A percentile compares a stretch with the other conserved stretches of the same genome.
Conservation (phyloP, 2,113 vertebrate species). For the Callorhinus ursinus region DNA sequence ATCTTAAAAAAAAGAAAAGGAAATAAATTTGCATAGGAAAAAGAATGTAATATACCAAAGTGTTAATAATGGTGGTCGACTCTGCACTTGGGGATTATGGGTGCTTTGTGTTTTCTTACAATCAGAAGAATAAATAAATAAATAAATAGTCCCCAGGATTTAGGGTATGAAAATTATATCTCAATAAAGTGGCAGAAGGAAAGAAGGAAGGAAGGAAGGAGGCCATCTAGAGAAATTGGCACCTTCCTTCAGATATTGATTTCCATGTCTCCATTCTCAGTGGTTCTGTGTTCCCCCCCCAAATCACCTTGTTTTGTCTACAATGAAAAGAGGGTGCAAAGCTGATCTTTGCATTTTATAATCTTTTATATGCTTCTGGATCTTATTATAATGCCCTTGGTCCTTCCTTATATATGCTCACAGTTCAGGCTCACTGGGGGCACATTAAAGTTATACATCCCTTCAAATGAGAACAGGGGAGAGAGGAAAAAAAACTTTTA, state of each 20-base stretch:
- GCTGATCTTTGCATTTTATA: not conserved
- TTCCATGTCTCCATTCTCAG: not conserved
- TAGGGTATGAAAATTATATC: not conserved
- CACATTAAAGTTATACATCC: not conserved
- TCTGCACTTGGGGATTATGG: not conserved
- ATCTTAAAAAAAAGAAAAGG: not conserved
- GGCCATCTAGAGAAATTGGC: not conserved
- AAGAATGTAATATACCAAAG: not conserved
- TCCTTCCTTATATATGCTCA: not conserved
- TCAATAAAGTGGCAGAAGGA: not conserved
- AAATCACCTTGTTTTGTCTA: not conserved
- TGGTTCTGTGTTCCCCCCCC: not conserved
- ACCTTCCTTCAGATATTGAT: not conserved
- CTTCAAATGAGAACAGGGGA: not conserved
- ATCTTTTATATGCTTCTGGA: not conserved
- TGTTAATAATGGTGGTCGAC: not conserved
- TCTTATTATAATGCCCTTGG: not conserved
- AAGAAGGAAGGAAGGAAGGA: no score
- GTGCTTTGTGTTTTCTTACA: not conserved
- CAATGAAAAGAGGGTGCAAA: not conserved
- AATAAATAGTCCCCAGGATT: not conserved
- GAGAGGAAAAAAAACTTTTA: not conserved
- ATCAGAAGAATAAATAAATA: conserved; percentile 35
- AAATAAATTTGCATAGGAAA: not conserved
- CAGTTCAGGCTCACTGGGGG: not conserved